These are phyloP conservation scores for Chrysochloris asiatica DNA, from an alignment of 2,113 vertebrate genomes.

Conservation along the genomic window DNA sequence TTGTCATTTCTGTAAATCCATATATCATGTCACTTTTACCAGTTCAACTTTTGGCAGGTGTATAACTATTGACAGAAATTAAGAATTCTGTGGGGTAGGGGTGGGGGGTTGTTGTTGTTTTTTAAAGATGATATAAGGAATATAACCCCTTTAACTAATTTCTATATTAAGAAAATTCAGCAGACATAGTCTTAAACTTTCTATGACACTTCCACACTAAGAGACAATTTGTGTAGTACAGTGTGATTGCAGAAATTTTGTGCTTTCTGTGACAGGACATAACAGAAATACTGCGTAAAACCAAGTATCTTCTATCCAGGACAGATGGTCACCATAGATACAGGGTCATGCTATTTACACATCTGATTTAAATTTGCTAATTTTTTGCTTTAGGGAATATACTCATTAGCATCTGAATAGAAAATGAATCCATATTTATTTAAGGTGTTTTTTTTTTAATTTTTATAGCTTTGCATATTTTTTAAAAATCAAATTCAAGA, in stretches of 20 bases:
- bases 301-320: not conserved
- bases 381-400: not conserved
- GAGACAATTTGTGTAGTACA: not conserved
- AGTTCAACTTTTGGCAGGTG: too few species aligned
- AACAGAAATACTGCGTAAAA: not conserved
- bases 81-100: too few species aligned
- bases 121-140: too few species aligned
- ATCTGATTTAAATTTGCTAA: not conserved
- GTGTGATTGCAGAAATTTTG: not conserved
- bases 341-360: not conserved
- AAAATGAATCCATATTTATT: not conserved
- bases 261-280: not conserved
- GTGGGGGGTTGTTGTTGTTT: too few species aligned
- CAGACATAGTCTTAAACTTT: not conserved
- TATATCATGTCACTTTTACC: too few species aligned
- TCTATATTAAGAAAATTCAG: too few species aligned
- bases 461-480: not conserved
- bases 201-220: not conserved
- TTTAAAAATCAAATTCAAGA: not conserved
- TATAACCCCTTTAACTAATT: too few species aligned
- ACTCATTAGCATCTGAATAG: not conserved
- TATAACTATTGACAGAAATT: too few species aligned
- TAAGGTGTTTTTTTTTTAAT: not conserved
- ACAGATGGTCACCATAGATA: not conserved
- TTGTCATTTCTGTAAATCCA: too few species aligned